Percentiles rank a stretch among this genome's conserved stretches.
phyloP scores from a whole-genome alignment of 2,113 vertebrate species.

The Nothoprocta perdicaria region DNA sequence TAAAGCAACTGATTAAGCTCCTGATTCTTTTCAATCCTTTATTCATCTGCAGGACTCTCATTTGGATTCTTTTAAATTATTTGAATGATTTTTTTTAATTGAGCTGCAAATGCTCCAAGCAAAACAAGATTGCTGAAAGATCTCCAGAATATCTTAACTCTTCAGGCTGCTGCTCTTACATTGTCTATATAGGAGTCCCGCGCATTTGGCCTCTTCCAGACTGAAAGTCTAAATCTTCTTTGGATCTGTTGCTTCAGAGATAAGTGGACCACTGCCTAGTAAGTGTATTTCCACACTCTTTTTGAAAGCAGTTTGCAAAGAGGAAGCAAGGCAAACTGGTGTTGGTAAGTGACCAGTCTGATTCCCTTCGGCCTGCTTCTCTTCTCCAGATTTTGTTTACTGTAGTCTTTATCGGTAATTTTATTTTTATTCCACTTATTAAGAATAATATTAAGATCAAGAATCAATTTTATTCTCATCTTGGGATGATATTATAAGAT shows the following conservation, averaged over 20 bases:
- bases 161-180: neutral
- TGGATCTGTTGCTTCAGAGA: neutral
- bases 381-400: neutral
- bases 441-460: neutral
- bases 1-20: neutral
- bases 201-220: neutral
- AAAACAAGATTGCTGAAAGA: neutral
- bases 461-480: neutral
- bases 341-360: neutral
- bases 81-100: slow-evolving; percentile 5
- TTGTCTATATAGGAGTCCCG: neutral
- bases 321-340: neutral
- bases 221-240: neutral
- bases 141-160: neutral
- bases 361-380: neutral
- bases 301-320: neutral
- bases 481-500: neutral
- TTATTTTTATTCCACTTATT: neutral
- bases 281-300: neutral
- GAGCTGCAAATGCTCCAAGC: neutral
- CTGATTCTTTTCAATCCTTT: neutral
- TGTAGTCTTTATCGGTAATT: neutral
- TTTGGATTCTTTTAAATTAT: slow-evolving; percentile 4
- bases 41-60: neutral
- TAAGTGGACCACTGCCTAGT: neutral